These are phyloP conservation scores for Monarcha castaneiventris DNA, from an alignment of 2,113 vertebrate species.

Conservation along the genomic window DNA sequence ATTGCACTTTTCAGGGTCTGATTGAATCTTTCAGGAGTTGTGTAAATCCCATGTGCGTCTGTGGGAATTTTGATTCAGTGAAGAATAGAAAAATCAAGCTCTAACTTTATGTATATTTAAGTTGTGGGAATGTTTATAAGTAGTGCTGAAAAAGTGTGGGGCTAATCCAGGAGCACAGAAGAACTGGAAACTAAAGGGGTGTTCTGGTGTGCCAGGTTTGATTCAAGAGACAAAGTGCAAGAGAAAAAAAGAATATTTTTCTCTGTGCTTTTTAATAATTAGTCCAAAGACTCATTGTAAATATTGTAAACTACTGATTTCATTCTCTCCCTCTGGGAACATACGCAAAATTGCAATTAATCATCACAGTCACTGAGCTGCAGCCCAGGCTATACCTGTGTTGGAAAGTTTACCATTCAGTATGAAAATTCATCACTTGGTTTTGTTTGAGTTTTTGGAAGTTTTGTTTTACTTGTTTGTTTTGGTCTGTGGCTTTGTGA, in stretches of 20 bases:
- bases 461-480: neutral
- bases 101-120: neutral
- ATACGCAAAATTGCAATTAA: neutral
- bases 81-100: slow-evolving; percentile 16
- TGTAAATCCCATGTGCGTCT: neutral
- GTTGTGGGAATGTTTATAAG: neutral
- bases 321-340: neutral
- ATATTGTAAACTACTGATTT: neutral
- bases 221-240: neutral
- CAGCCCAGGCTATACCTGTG: neutral
- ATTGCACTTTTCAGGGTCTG: slow-evolving; percentile 17
- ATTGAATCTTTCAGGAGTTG: slow-evolving; percentile 1
- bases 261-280: neutral
- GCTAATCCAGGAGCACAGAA: neutral
- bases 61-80: neutral
- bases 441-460: neutral
- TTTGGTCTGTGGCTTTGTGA: neutral
- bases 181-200: neutral
- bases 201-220: neutral
- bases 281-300: neutral
- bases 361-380: neutral
- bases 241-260: neutral
- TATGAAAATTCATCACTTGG: accelerated
- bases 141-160: neutral
- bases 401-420: neutral